Evolutionary conservation across 1,140 invertebrate genomes (phyloP), one percentile per base, ranked within the genome.

Genomic region (Chlorops oryzae): DNA sequence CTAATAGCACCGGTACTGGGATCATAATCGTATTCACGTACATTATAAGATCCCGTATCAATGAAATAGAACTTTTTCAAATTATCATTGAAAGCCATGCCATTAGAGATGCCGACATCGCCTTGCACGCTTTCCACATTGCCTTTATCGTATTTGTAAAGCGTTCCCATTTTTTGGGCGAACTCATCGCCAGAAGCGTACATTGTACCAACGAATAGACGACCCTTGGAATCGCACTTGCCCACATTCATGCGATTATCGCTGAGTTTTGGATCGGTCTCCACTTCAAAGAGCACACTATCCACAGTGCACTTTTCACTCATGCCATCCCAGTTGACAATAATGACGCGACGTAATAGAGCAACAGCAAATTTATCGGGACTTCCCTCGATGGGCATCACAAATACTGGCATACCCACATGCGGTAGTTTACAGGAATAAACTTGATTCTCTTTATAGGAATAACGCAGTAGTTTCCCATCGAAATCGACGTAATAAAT

Each of bases 221-320:
- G 75, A 32, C 91, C 91, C 10, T 65, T 69, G 0, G 81, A 78
- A 70, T 96, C 91, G 50, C 84, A 86, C 74, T 95, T 96, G 13
- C 83, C 92, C 71, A 94, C 91, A 62, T 95, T 95, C 54, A 90
- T 81, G 58, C 88, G 76, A 58, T 85, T 90, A 1, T 66, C 73
- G 7, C 62, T 49, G 9, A 63, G 66, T 2, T 74, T 70, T 1
- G 72, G 63, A 40, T 72, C 69, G 1, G 63, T 54, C 32, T 90
- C 85, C 1, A 90, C 80, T 37, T 80, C 78, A 2, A 76, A 74
- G 18, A 78, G 69, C 9, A 74, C 73, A 28, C 77, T 56, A 9
- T 77, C 54, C 5, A 78, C 75, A 20, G 70, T 72, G 3, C 77
- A 73, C 1, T 62, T 58, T 21, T 79, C 70, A 2, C 74, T 70